Base-by-base conservation (phyloP, 2,113 vertebrate genomes). In the Pogonocichla stellata region DNA sequence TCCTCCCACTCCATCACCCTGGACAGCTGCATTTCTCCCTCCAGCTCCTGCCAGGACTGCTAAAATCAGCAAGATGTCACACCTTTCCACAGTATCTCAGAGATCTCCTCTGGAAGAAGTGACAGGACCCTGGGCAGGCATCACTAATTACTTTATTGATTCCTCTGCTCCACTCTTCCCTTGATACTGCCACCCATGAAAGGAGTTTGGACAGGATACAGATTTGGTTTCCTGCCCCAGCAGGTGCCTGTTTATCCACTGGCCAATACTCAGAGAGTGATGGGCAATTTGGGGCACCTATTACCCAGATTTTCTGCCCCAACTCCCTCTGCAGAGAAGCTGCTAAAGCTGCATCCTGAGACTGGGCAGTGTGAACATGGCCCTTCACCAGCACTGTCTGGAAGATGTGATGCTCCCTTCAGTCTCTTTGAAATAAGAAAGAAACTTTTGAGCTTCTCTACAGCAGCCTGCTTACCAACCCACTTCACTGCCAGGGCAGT, bases 321-420 rank as follows among this genome's bases (percentile, higher is more conserved):
- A 31, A 15, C 9, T 86, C 20, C 40, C 34, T 56, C 2, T 31
- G 6, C 14, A 70, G 65, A 78, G 48, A 79, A 74, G 36, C 45
- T 81, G 43, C 34, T 64, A 6, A 47, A 84, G 33, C 40, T 3
- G 1, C 26, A 9, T 51, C 57, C 72, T 58, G 34, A n/a, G 34
- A 19, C 33, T 28, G 48, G 40, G 5, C 6, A 20, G 31, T 40
- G 8, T 64, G 19, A 72, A 26, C 18, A 16, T 0, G 0, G 19
- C 23, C 33, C 20, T 64, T 62, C 62, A 36, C 16, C 80, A 69
- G 3, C 22, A 18, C 9, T n/a, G 1, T 20, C 43, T 92, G 87
- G 9, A 54, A 73, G 53, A 45, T 26, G 34, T 33, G 62, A 23
- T 61, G 26, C 6, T 91, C 53, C 38, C 34, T 79, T 38, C 71